These are phyloP conservation scores for Hetaerina americana DNA, from an alignment of 1,140 invertebrate species.

Conservation along the genomic window DNA sequence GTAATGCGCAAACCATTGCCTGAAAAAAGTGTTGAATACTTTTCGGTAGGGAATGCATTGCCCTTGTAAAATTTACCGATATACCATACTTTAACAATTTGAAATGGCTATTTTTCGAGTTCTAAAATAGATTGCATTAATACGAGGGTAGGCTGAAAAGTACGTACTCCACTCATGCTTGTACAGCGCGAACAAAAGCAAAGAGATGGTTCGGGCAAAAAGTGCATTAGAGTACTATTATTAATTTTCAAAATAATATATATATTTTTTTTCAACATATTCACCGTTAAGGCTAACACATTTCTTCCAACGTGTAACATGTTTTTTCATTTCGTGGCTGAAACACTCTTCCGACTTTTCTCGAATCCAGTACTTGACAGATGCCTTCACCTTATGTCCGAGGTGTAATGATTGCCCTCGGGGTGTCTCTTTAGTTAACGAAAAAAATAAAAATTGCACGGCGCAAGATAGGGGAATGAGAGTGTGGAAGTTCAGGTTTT, in stretches of 20 bases:
- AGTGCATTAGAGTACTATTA: conserved; percentile 7
- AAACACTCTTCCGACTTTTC: conserved; percentile 10
- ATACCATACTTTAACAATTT: no score
- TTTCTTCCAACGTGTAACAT: conserved; percentile 10
- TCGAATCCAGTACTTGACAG: not conserved
- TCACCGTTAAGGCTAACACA: no score
- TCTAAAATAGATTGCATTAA: no score
- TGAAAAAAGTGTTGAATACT: no score
- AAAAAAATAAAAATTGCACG: conserved; percentile 11
- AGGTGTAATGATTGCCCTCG: conserved; percentile 10
- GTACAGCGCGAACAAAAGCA: not conserved
- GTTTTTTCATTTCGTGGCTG: conserved; percentile 10
- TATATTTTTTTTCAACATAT: conserved; percentile 9
- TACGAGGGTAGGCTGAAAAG: not conserved
- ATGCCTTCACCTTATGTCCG: conserved; percentile 8
- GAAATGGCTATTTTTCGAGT: no score
- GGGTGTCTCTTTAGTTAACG: conserved; percentile 8
- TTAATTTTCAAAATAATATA: conserved; percentile 8
- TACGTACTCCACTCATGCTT: not conserved
- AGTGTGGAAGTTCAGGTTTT: not conserved
- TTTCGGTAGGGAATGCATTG: no score
- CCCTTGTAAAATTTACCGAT: no score
- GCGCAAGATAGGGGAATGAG: conserved; percentile 5
- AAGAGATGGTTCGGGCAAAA: conserved; percentile 4
- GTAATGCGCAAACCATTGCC: no score